Evolutionary conservation across 2,113 vertebrate species (phyloP).

Genomic region (Heterotilapia buettikoferi): DNA sequence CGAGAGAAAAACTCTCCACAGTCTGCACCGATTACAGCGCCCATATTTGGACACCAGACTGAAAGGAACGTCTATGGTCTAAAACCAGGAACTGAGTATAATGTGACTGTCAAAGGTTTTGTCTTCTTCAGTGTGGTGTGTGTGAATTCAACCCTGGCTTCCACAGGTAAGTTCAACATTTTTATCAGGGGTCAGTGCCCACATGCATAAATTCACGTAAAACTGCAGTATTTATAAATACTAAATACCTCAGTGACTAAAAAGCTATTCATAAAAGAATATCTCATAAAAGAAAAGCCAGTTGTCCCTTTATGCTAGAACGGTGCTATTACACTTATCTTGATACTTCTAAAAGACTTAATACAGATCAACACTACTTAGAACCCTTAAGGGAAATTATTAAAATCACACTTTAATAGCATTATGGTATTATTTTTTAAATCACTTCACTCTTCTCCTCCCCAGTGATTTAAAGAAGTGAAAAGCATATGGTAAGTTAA

Average conservation of each 20-base stretch:
- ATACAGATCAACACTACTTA: background rate
- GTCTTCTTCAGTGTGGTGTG: slow-evolving; percentile 42
- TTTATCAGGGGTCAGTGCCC: background rate
- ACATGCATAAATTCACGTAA: background rate
- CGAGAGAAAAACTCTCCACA: slow-evolving; percentile 45
- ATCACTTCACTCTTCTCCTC: background rate
- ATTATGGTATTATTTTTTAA: background rate
- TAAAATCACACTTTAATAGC: background rate
- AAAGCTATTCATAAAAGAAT: background rate
- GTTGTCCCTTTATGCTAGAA: background rate
- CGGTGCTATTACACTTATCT: background rate
- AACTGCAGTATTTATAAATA: background rate
- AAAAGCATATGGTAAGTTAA: slow-evolving; percentile 54
- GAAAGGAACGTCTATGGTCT: slow-evolving; percentile 47
- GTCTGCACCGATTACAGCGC: slow-evolving; percentile 48
- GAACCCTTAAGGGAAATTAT: background rate
- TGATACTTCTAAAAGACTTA: too few species aligned
- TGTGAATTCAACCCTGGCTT: background rate
- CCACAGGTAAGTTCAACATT: slow-evolving; percentile 53
- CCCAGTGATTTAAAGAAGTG: slow-evolving; percentile 84
- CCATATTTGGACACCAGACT: background rate
- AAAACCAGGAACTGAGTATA: slow-evolving; percentile 56
- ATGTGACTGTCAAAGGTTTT: slow-evolving; percentile 67
- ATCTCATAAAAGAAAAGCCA: background rate
- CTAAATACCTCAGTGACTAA: too few species aligned